phyloP scores from a whole-genome alignment of 2,888 invertebrate species.

The Keiferia lycopersicella region DNA sequence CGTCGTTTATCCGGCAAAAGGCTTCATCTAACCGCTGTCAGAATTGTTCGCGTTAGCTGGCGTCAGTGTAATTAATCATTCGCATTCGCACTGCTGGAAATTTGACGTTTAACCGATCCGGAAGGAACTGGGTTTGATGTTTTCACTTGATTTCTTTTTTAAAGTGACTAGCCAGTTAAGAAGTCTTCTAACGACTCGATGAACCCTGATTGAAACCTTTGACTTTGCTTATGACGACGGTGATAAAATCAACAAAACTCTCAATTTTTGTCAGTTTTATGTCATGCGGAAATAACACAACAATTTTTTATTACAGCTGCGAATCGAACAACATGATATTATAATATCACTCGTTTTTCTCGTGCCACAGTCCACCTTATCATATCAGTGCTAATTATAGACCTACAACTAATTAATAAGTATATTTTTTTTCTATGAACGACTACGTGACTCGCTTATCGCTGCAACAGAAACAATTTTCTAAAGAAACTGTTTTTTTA shows the following conservation, averaged over 20 bases:
- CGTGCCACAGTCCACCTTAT: background rate
- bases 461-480: background rate
- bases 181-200: too few relatives aligned
- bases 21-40: slow-evolving; percentile 13
- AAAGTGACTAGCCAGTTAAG: too few relatives aligned
- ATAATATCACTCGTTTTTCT: background rate
- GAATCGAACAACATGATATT: background rate
- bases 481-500: background rate
- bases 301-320: background rate
- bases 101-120: slow-evolving; percentile 34
- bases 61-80: slow-evolving; percentile 59
- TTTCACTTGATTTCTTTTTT: background rate
- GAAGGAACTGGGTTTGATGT: background rate
- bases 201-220: too few relatives aligned
- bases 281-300: background rate
- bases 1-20: background rate
- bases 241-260: too few relatives aligned
- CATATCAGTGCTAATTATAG: slow-evolving; percentile 17
- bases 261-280: too few relatives aligned
- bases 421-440: background rate
- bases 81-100: slow-evolving; percentile 42
- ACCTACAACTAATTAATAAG: background rate
- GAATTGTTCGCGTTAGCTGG: background rate
- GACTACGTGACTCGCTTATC: background rate
- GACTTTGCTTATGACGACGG: too few relatives aligned